phyloP scores from a whole-genome alignment of 2,888 invertebrate species.

The Scaptomyza polygonia region DNA sequence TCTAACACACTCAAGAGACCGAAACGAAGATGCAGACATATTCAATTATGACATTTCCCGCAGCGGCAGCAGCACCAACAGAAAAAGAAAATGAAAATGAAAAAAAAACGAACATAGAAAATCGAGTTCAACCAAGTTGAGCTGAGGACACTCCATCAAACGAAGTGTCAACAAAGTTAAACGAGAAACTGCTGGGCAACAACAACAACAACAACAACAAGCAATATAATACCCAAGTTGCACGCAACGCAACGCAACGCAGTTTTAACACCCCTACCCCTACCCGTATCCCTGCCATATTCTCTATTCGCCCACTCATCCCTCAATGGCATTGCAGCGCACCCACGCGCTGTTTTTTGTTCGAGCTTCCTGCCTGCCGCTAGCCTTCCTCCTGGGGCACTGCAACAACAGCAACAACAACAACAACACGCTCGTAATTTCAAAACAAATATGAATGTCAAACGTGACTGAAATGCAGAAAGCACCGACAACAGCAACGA shows the following conservation, averaged over 20 bases:
- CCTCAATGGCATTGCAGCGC: slow-evolving; percentile 32
- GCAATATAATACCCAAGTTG: slow-evolving; percentile 56
- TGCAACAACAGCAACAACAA: slow-evolving; percentile 13
- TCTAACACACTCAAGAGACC: slow-evolving; percentile 51
- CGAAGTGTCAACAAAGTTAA: slow-evolving; percentile 74
- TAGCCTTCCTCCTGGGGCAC: slow-evolving; percentile 6
- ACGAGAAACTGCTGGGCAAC: slow-evolving; percentile 61
- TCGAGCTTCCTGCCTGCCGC: slow-evolving; percentile 25
- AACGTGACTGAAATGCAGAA: slow-evolving; percentile 78
- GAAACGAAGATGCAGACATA: slow-evolving; percentile 66
- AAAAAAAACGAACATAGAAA: slow-evolving; percentile 5
- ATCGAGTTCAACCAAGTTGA: slow-evolving; percentile 16
- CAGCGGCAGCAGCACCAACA: not conserved
- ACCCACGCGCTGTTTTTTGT: slow-evolving; percentile 31
- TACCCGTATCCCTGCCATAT: not conserved
- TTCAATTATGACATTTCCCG: slow-evolving; percentile 67
- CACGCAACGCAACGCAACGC: slow-evolving; percentile 58
- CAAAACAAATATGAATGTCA: slow-evolving; percentile 74
- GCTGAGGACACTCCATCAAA: slow-evolving; percentile 65
- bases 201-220: slow-evolving; percentile 19
- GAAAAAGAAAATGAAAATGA: not conserved
- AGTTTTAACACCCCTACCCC: slow-evolving; percentile 1
- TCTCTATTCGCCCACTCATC: slow-evolving; percentile 6
- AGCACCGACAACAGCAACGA: slow-evolving; percentile 13
- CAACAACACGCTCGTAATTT: slow-evolving; percentile 47